Conservation (phyloP, 1,140 invertebrate species). For the Orius laevigatus region DNA sequence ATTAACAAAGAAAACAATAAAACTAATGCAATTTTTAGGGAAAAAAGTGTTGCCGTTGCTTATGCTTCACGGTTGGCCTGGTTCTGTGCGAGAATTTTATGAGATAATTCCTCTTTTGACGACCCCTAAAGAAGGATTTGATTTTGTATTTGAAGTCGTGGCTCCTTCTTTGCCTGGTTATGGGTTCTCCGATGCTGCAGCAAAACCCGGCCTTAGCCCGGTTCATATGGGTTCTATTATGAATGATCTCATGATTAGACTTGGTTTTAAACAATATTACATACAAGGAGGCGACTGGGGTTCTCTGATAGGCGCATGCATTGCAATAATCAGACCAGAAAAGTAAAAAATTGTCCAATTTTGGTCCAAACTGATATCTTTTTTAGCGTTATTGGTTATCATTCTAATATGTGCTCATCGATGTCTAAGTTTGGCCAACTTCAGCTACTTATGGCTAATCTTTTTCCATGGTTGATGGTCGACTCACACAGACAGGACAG, state of each 20-base stretch:
- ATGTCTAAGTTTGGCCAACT: constrained; percentile 26
- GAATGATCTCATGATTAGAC: constrained; percentile 27
- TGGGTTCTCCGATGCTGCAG: constrained; percentile 57
- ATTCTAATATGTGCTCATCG: constrained; percentile 43
- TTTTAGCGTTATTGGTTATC: constrained; percentile 42
- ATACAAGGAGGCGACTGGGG: constrained; percentile 81
- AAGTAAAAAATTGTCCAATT: too few relatives aligned
- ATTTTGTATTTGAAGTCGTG: constrained; percentile 64
- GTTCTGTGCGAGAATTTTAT: constrained; percentile 72
- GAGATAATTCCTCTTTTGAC: constrained; percentile 58
- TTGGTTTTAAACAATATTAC: constrained; percentile 60
- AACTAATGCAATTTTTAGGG: constrained; percentile 18
- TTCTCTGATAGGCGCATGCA: constrained; percentile 33
- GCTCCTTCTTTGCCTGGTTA: constrained; percentile 69
- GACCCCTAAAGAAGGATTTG: constrained; percentile 32
- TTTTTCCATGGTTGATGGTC: constrained; percentile 38
- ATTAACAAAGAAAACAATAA: neutral
- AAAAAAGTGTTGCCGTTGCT: constrained; percentile 42
- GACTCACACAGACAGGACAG: constrained; percentile 33
- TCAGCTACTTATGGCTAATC: constrained; percentile 34
- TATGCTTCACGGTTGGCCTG: constrained; percentile 80
- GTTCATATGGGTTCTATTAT: constrained; percentile 45
- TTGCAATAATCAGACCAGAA: constrained; percentile 52
- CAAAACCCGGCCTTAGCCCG: constrained; percentile 41
- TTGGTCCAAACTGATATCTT: constrained; percentile 14